Evolutionary conservation across 2,888 invertebrate genomes (phyloP).

Genomic region (Acronicta alni): DNA sequence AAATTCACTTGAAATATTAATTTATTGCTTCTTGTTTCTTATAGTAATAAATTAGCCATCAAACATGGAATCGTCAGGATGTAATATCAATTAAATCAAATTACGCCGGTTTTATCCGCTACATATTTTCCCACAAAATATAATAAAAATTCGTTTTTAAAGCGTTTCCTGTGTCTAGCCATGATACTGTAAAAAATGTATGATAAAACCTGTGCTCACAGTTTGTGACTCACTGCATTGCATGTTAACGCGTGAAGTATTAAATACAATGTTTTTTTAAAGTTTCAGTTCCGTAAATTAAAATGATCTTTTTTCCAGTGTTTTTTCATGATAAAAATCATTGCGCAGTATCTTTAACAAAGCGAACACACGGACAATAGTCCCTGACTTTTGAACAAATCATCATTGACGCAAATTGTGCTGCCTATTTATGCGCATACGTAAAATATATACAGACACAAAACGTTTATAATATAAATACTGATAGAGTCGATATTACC

Average conservation of each 20-base stretch:
- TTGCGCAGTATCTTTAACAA: slow-evolving; percentile 38
- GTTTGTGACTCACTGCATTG: slow-evolving; percentile 37
- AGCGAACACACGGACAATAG: slow-evolving; percentile 42
- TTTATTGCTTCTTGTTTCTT: slow-evolving; percentile 13
- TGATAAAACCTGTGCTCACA: slow-evolving; percentile 25
- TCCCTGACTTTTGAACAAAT: slow-evolving; percentile 52
- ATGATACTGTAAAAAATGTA: slow-evolving; percentile 23
- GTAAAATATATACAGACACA: slow-evolving; percentile 13
- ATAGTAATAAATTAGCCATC: slow-evolving; percentile 11
- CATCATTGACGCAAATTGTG: slow-evolving; percentile 54
- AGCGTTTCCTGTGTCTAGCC: slow-evolving; percentile 34
- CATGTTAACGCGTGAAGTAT: slow-evolving; percentile 21
- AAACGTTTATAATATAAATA: slow-evolving; percentile 13
- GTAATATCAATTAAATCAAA: slow-evolving; percentile 23
- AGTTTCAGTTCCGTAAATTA: slow-evolving; percentile 9
- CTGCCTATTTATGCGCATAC: slow-evolving; percentile 31
- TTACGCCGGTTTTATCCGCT: slow-evolving; percentile 12
- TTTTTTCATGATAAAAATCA: slow-evolving; percentile 18
- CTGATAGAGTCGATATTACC: slow-evolving; percentile 5
- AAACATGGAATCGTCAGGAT: slow-evolving; percentile 18
- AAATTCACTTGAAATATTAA: slow-evolving; percentile 4
- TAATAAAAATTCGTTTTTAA: slow-evolving; percentile 24
- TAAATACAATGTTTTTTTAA: slow-evolving; percentile 12
- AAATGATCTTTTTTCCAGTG: slow-evolving; percentile 7
- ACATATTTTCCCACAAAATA: slow-evolving; percentile 14